Conservation (phyloP, 2,113 vertebrate genomes). For the Circaetus cinerascens region DNA sequence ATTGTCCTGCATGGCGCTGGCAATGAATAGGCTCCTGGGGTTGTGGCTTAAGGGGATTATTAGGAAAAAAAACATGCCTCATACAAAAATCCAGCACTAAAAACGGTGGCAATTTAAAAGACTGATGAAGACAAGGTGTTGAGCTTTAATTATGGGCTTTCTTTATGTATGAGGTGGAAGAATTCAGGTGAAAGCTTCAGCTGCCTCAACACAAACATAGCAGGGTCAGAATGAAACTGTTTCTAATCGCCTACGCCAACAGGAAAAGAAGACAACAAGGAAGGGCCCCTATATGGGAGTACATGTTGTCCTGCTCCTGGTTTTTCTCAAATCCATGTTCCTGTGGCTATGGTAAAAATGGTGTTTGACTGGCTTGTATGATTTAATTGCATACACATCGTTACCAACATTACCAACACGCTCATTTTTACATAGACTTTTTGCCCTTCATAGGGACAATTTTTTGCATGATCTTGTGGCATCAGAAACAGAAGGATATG, state of each 20-base stretch:
- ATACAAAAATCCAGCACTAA: neutral
- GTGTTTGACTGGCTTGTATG: neutral
- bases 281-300: neutral
- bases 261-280: neutral
- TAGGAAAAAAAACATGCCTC: neutral
- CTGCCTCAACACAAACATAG: neutral
- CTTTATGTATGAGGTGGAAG: neutral
- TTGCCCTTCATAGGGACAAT: neutral
- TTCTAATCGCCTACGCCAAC: neutral
- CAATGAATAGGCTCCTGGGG: slow-evolving; percentile 4
- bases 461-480: neutral
- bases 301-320: neutral
- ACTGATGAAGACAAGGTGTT: neutral
- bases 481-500: neutral
- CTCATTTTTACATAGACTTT: neutral
- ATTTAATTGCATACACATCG: neutral
- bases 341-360: neutral
- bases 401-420: neutral
- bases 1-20: slow-evolving; percentile 14
- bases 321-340: neutral
- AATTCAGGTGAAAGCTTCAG: neutral
- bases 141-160: neutral
- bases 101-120: neutral
- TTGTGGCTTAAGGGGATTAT: neutral
- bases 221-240: neutral